These are phyloP conservation scores for Daktulosphaira vitifoliae DNA, from an alignment of 1,140 invertebrate genomes.

Conservation along the genomic window DNA sequence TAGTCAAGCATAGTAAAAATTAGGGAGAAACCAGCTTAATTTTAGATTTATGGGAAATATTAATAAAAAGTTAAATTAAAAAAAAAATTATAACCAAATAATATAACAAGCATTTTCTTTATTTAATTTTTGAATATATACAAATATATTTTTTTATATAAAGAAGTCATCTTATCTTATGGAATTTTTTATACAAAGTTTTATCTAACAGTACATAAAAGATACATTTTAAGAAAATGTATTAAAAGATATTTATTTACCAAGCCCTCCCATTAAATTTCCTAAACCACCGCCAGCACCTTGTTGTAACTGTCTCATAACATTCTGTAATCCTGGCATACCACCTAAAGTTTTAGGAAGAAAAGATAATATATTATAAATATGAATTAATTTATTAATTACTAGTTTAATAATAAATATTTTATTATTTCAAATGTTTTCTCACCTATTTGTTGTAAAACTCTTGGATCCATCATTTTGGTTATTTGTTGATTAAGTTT, in stretches of 20 bases:
- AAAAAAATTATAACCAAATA: no score
- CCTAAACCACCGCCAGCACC: slow-evolving; percentile 63
- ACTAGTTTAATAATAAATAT: slow-evolving; percentile 9
- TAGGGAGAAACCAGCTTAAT: no score
- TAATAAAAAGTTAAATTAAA: no score
- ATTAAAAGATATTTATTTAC: slow-evolving; percentile 36
- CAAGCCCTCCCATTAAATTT: slow-evolving; percentile 68
- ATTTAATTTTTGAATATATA: no score
- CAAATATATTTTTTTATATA: no score
- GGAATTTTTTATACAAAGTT: slow-evolving; percentile 8
- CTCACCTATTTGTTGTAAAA: slow-evolving; percentile 86
- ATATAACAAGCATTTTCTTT: no score
- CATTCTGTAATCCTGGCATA: slow-evolving; percentile 90
- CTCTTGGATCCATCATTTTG: slow-evolving; percentile 98
- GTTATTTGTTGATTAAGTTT: slow-evolving; percentile 99
- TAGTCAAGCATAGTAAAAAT: no score
- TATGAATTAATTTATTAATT: not conserved
- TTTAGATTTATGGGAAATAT: no score
- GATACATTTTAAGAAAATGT: not conserved
- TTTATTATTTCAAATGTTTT: not conserved
- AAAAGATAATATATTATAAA: slow-evolving; percentile 23
- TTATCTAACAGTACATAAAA: slow-evolving; percentile 4
- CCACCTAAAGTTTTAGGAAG: slow-evolving; percentile 55
- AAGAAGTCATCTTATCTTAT: slow-evolving; percentile 5
- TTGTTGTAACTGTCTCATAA: slow-evolving; percentile 96